Evolutionary conservation across 2,113 vertebrate species (phyloP).

Genomic region (Tapirus terrestris): DNA sequence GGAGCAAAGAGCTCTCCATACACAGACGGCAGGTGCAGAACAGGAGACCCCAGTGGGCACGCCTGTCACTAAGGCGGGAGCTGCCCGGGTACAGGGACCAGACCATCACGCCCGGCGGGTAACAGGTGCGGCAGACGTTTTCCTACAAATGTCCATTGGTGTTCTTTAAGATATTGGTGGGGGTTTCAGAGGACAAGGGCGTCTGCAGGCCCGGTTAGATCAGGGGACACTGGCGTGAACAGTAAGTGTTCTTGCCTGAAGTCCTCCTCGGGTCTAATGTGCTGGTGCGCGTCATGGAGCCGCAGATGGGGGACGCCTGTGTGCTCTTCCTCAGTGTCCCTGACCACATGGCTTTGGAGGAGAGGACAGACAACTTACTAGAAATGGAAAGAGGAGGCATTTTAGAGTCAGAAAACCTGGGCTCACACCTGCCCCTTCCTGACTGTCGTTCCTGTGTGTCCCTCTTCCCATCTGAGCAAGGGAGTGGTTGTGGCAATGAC

Average conservation of each 20-base stretch:
- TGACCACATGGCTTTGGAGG: not conserved
- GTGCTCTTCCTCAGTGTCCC: not conserved
- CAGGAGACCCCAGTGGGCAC: rapidly evolving
- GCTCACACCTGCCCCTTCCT: not conserved
- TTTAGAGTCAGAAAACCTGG: not conserved
- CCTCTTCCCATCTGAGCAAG: not conserved
- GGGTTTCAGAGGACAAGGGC: not conserved
- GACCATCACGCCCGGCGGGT: not conserved
- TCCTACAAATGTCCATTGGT: not conserved
- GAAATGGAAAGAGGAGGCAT: not conserved
- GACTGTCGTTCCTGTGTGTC: too few relatives aligned
- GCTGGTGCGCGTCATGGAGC: not conserved
- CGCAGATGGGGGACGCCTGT: rapidly evolving
- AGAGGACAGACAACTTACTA: not conserved
- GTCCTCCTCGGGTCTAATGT: not conserved
- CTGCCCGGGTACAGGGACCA: rapidly evolving
- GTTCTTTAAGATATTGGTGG: not conserved
- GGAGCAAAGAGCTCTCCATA: not conserved
- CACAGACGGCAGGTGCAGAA: not conserved
- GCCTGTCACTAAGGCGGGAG: too few relatives aligned
- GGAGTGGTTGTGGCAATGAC: not conserved
- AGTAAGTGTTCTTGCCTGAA: not conserved
- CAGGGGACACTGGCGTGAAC: not conserved
- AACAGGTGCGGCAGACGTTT: not conserved
- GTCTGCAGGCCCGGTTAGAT: too few relatives aligned